phyloP scores from a whole-genome alignment of 2,888 invertebrate species.

The Lasiommata megera region DNA sequence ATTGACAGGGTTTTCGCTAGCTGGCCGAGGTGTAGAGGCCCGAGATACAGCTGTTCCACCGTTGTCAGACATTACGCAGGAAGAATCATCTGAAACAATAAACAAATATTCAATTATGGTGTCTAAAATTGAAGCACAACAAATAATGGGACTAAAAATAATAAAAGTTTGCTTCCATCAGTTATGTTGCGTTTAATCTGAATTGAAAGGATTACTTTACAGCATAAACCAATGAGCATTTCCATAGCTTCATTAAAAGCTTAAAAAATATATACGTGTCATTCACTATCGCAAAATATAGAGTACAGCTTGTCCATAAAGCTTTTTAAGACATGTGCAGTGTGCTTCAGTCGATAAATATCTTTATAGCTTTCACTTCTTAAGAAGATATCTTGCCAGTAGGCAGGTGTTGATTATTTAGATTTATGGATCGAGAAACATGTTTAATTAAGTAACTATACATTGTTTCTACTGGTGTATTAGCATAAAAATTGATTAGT shows the following conservation, averaged over 20 bases:
- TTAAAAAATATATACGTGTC: slow-evolving; percentile 19
- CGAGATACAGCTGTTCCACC: slow-evolving; percentile 67
- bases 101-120: background rate
- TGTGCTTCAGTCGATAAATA: slow-evolving; percentile 43
- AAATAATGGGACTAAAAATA: background rate
- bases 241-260: slow-evolving; percentile 12
- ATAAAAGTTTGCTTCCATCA: slow-evolving; percentile 6
- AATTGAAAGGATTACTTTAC: slow-evolving; percentile 8
- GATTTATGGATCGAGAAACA: slow-evolving; percentile 75
- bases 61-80: slow-evolving; percentile 72
- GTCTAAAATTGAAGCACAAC: background rate
- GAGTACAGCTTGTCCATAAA: slow-evolving; percentile 18
- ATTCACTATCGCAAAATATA: slow-evolving; percentile 15
- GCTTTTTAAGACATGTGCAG: slow-evolving; percentile 36
- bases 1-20: slow-evolving; percentile 67
- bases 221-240: slow-evolving; percentile 15
- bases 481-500: slow-evolving; percentile 52
- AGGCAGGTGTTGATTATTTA: slow-evolving; percentile 57
- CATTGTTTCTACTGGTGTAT: slow-evolving; percentile 54
- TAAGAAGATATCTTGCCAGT: slow-evolving; percentile 36
- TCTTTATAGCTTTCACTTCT: slow-evolving; percentile 55
- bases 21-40: slow-evolving; percentile 76
- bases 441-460: slow-evolving; percentile 70
- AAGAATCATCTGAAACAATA: slow-evolving; percentile 58
- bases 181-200: background rate